Conservation (phyloP, 2,888 invertebrate species). For the Drosophila emarginata region DNA sequence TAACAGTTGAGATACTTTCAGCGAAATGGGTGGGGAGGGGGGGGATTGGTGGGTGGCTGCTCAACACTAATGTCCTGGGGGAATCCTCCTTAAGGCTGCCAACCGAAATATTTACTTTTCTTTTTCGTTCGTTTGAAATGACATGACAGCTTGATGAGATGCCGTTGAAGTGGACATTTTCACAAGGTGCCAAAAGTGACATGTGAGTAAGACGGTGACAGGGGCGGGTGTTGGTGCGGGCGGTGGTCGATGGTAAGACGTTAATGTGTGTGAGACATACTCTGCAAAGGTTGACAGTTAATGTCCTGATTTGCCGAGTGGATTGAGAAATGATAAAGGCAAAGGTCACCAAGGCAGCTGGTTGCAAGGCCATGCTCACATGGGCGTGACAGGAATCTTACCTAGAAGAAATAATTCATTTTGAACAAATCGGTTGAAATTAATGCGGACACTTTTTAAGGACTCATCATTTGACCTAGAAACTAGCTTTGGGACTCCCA, state of each 20-base stretch:
- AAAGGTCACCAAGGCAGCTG: conserved; percentile 5
- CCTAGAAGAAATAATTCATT: background rate
- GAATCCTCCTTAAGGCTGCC: conserved; percentile 21
- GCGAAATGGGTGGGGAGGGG: background rate
- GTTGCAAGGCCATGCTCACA: conserved; percentile 6
- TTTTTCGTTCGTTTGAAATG: conserved; percentile 37
- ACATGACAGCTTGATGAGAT: conserved; percentile 66
- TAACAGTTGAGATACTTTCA: conserved; percentile 8
- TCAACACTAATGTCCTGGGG: conserved; percentile 11
- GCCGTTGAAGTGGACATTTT: conserved; percentile 64
- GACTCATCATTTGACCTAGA: too few species aligned
- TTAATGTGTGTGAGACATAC: conserved; percentile 22
- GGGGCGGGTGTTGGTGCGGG: background rate
- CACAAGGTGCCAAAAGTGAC: conserved; percentile 42
- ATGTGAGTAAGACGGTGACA: conserved; percentile 10
- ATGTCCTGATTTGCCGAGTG: conserved; percentile 34
- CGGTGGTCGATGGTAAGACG: background rate
- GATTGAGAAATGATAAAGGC: conserved; percentile 9
- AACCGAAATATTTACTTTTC: conserved; percentile 31
- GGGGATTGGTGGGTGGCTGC: background rate
- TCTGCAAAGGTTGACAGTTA: conserved; percentile 35
- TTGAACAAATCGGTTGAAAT: background rate
- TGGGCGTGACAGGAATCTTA: conserved; percentile 3
- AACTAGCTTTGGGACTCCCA: too few species aligned
- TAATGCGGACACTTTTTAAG: too few species aligned